Base-by-base conservation (phyloP, 2,797 vertebrate species). In the Sebastes vulpes region DNA sequence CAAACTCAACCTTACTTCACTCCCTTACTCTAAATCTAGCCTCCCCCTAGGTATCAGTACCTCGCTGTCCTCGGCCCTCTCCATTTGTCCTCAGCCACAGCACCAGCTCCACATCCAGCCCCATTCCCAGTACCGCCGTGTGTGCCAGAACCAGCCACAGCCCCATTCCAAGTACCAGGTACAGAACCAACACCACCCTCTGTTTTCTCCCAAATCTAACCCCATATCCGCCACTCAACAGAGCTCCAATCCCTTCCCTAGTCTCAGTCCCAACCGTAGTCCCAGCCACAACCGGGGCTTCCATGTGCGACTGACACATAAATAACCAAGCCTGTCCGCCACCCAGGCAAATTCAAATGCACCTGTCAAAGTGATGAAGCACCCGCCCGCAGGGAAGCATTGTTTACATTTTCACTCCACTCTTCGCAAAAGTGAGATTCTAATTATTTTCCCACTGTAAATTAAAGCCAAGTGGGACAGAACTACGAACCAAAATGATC, bases 321-420 rank as follows among this genome's bases (percentile, higher is more conserved):
- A 98, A 98, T 99, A 99, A 98, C 97, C 97, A 97, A 97, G 97
- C 96, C 97, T 97, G 97, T 97, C 97, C 97, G 96, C 97, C 98
- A 97, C 98, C 97, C 97, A 97, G 97, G 97, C 97, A 98, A 99
- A 99, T 99, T 99, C 98, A 99, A 99, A 99, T 98, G 97, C 97
- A 98, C 97, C 98, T 98, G 98, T 99, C 98, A 99, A 97, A 94
- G 98, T 99, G 98, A 99, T 99, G 96, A 99, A 99, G 98, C 97
- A 98, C 98, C 98, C 96, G 98, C 98, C 98, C 97, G 97, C 96
- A 98, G 98, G 98, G 97, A 98, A 97, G 97, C 97, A 98, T 98
- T 99, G 98, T 99, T 99, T 99, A 99, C 98, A 99, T 98, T 99
- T 99, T 99, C 98, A 97, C 97, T 98, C 97, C 97, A 97, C 97